Evolutionary conservation across 2,888 invertebrate genomes (phyloP).

Genomic region (Aromia moschata): DNA sequence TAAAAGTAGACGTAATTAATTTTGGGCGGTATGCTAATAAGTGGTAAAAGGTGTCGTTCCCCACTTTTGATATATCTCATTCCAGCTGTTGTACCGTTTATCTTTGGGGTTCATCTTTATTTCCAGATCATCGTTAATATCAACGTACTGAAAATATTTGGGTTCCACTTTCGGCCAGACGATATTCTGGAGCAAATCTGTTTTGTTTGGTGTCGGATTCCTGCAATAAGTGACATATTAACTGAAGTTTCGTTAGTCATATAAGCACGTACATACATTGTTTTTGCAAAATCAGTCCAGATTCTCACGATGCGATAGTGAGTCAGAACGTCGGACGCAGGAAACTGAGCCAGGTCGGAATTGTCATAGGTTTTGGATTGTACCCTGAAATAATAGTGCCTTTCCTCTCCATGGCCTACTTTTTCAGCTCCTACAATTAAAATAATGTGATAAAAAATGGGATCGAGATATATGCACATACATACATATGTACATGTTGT

Average conservation of each 20-base stretch:
- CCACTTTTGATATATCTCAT: constrained; percentile 37
- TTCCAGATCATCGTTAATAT: constrained; percentile 40
- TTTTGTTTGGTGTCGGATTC: constrained; percentile 55
- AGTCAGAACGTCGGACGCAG: constrained; percentile 34
- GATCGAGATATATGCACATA: too few species aligned
- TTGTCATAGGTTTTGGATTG: constrained; percentile 41
- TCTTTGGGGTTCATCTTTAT: constrained; percentile 41
- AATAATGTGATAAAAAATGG: too few species aligned
- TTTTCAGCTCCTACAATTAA: constrained; percentile 48
- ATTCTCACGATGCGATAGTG: constrained; percentile 39
- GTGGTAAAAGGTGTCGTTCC: constrained; percentile 32
- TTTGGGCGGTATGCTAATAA: too few species aligned
- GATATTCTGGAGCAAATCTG: constrained; percentile 40
- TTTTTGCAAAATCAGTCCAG: constrained; percentile 72
- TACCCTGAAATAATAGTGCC: constrained; percentile 47
- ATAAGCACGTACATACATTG: constrained; percentile 58
- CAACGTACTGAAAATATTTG: constrained; percentile 35
- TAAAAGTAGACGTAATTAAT: too few species aligned
- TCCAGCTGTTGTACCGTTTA: constrained; percentile 39
- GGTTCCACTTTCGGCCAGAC: constrained; percentile 42
- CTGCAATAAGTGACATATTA: too few species aligned
- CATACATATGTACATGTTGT: too few species aligned
- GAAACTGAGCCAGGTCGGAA: constrained; percentile 33
- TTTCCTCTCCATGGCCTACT: constrained; percentile 48
- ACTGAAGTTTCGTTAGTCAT: not conserved